A percentile compares a stretch with the other conserved stretches of the same genome.
Conservation (phyloP, 2,797 vertebrate species). For the Crenichthys baileyi region DNA sequence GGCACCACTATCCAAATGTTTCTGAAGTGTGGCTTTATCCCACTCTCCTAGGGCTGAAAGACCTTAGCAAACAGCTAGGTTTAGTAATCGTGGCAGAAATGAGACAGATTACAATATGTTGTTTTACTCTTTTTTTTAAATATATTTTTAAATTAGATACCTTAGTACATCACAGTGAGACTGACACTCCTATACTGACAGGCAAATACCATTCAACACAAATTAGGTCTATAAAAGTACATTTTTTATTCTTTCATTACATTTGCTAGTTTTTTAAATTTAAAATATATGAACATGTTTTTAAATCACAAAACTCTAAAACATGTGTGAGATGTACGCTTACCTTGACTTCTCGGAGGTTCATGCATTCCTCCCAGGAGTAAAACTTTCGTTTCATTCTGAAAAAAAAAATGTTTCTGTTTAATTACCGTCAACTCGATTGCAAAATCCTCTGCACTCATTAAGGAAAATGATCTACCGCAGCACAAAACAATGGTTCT, state of each 20-base stretch:
- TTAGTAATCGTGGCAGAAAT: too few species aligned
- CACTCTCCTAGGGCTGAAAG: too few species aligned
- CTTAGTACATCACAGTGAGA: too few species aligned
- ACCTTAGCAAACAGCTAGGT: too few species aligned
- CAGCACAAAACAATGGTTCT: background rate
- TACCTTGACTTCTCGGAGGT: constrained; percentile 97
- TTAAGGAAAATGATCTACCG: background rate
- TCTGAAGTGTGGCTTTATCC: too few species aligned
- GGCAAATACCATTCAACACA: background rate
- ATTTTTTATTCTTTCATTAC: background rate
- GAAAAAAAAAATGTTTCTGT: constrained; percentile 21
- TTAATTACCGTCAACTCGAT: background rate
- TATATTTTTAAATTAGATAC: too few species aligned
- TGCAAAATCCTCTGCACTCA: too few species aligned
- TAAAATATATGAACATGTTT: background rate
- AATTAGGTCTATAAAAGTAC: background rate
- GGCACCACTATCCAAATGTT: too few species aligned
- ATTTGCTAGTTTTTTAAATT: background rate
- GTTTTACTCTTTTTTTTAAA: too few species aligned
- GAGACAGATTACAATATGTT: too few species aligned
- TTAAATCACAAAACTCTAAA: background rate
- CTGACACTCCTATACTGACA: too few species aligned
- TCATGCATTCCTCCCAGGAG: constrained; percentile 98
- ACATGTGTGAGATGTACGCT: constrained; percentile 21
- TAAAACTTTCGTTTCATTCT: constrained; percentile 99